Base-by-base conservation (phyloP, 2,888 invertebrate species). In the Calliphora vomitoria region DNA sequence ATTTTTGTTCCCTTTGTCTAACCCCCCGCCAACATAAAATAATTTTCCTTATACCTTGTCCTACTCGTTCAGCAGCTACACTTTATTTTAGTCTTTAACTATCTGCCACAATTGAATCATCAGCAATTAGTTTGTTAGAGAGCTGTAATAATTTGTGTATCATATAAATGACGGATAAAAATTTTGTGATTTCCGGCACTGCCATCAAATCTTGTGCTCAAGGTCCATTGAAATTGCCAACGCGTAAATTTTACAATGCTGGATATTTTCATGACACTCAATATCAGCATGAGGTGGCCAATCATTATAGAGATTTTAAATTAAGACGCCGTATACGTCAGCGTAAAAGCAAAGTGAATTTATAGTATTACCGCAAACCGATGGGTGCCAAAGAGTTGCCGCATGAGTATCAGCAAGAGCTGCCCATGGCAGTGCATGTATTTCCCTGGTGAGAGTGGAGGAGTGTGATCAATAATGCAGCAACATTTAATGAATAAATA, bases 261-360 rank as follows among this genome's bases (percentile, higher is more conserved):
- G 8, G 88, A 84, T 82, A 87, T 75, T 89, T 86, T 64, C 80
- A 86, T 71, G 81, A 88, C 44, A 74, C 86, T 80, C 85, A 89
- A 47, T 91, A 91, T 82, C 89, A 90, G 50, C 93, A 93, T 76
- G 93, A 93, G 82, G 91, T 93, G 68, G 93, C 91, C n/a, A 93
- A 93, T 90, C 91, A 93, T 90, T 93, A 92, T 90, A 91, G 92
- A 5, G 93, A 93, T 88, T 91, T 90, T 58, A 91, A 93, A 89
- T 80, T 74, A 44, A 79, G 82, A 3, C 87, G 87, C 13, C 81
- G 87, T 8, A 82, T 85, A 13, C 60, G 66, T 10, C 89, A 84
- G 20, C 84, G 64, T 66, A 68, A 80, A 35, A 72, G 55, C 50
- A 82, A 72, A 53, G 64, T 53, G 11, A 66, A 69, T 58, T 81